Evolutionary conservation across 2,113 vertebrate genomes (phyloP), one percentile per base, ranked within the genome.

Genomic region (Phycodurus eques): DNA sequence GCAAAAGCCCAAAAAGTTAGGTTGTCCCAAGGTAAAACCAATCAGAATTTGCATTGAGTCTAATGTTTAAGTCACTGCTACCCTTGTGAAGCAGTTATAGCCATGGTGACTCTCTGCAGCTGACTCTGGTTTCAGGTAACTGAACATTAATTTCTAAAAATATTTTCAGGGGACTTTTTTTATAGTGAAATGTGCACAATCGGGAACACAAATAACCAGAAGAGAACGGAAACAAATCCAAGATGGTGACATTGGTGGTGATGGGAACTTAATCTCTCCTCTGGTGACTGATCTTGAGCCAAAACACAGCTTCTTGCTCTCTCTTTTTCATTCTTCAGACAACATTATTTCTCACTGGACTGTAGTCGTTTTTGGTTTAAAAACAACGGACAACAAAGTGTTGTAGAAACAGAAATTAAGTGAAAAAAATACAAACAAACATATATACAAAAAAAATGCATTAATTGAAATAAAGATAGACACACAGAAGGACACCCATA

Each of bases 211-310:
- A 68, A 76, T 68, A 78, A 69, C 68, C 67, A 70, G 12, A 74
- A 56, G 70, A 59, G 63, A 73, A 46, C 47, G n/a, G 71, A 71
- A 59, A 70, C 71, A 85, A 83, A 80, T 68, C 81, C 64, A 70
- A 77, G 75, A 86, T 81, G 82, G 82, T 82, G 78, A 85, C 86
- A 83, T 81, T 63, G 81, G 81, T 81, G 85, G 85, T 88, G 80
- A 86, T 85, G 77, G 88, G 76, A 81, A 76, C 86, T 83, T 89
- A 90, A 91, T 90, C 89, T 88, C 70, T 80, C 76, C 83, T 76
- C 82, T 65, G 35, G 68, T 33, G 85, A 90, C 80, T 90, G 90
- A 90, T 92, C 86, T 76, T 51, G 31, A 70, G 89, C 88, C 90
- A 91, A 90, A 90, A 85, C 79, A 77, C 62, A 66, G 74, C 79